Evolutionary conservation across 2,797 vertebrate genomes (phyloP), one percentile per base, ranked within the genome.

Genomic region (Mus spretus): DNA sequence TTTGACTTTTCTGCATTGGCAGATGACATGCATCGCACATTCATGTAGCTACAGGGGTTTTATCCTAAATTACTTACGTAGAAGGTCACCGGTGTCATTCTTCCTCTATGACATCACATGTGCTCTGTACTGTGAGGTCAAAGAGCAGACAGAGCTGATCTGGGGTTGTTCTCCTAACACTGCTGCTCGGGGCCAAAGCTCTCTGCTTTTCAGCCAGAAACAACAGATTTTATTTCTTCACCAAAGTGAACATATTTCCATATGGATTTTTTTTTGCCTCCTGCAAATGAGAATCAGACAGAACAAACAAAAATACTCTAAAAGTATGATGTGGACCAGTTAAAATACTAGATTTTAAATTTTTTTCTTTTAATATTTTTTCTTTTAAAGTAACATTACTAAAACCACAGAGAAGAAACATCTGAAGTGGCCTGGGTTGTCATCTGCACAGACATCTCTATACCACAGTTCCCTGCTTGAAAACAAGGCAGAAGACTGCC

Each of bases 81-180:
- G 26, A 22, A n/a, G 40, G 28, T 37, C 34, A 26, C 13, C 4
- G 20, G 40, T 26, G 20, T 34, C 24, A 4, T 22, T 1, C 34
- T 17, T 34, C 1, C 1, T 17, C 34, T 4, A 0, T 9, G 37
- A 4, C 1, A 2, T 44, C 31, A 14, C 0, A 0, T 22, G 22
- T 6, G 57, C 11, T 47, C 20, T 72, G 20, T 12, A 3, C 47
- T 31, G 2, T 26, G 7, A 24, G 40, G n/a, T 50, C 26, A 4
- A 9, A 59, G n/a, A 10, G 55, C 9, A 22, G 40, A 24, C 7
- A 47, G 4, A 72, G n/a, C 34, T 15, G 31, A 70, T 37, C 6
- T 37, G 44, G 28, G 20, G 20, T 55, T 72, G 50, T 37, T 34
- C n/a, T 87, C 22, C 3, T 7, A 87, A 37, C 20, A n/a, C 50